A percentile compares a stretch with the other conserved stretches of the same genome.
Evolutionary conservation across 2,888 invertebrate genomes (phyloP).

Genomic region (Prosapia bicincta): DNA sequence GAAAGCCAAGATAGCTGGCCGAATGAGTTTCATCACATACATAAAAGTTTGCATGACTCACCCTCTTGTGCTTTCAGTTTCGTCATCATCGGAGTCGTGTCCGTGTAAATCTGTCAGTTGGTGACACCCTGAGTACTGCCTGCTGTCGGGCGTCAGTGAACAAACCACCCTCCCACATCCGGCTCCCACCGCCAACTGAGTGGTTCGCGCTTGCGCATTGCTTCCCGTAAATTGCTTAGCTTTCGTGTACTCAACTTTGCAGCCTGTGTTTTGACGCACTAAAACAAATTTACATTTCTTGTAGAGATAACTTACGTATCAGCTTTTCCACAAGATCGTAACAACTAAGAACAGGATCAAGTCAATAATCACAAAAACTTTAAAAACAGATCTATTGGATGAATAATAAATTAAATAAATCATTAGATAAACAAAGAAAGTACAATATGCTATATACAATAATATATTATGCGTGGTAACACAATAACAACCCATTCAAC

Average conservation of each 20-base stretch:
- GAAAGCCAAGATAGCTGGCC: too few relatives aligned
- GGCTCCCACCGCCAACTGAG: constrained; percentile 33
- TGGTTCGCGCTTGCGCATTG: constrained; percentile 7
- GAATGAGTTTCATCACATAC: too few relatives aligned
- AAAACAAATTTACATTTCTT: neutral
- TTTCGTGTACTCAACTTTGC: neutral
- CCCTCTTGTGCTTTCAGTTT: constrained; percentile 29
- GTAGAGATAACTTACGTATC: too few relatives aligned
- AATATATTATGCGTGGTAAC: too few relatives aligned
- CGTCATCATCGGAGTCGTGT: constrained; percentile 54
- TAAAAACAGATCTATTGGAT: too few relatives aligned
- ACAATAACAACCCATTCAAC: too few relatives aligned
- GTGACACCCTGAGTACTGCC: constrained; percentile 36
- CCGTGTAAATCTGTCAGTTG: constrained; percentile 22
- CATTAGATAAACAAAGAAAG: too few relatives aligned
- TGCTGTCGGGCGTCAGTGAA: constrained; percentile 38
- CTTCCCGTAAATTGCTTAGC: neutral
- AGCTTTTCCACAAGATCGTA: too few relatives aligned
- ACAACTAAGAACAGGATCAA: too few relatives aligned
- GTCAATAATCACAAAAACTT: too few relatives aligned
- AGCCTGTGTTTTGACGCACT: neutral
- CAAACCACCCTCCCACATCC: constrained; percentile 36
- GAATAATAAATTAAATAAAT: too few relatives aligned
- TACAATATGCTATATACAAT: too few relatives aligned
- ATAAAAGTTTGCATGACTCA: constrained; percentile 1